Evolutionary conservation across 1,140 invertebrate genomes (phyloP).

Genomic region (Elymnias hypermnestra): DNA sequence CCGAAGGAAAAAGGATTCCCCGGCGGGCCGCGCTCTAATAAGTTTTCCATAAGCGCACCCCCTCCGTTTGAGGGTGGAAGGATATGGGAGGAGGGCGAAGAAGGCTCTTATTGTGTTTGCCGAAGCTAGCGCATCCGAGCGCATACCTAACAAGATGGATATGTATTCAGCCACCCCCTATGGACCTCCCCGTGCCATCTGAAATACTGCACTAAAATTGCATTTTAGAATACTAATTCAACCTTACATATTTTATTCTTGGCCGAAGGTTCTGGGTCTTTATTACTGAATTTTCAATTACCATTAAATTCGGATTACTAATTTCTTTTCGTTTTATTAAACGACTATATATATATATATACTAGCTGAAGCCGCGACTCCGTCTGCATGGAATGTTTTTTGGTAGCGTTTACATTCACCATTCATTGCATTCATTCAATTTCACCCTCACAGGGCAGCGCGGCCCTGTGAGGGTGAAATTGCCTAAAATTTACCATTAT

Average conservation of each 20-base stretch:
- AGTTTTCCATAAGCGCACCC: slow-evolving; percentile 69
- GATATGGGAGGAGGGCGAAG: slow-evolving; percentile 19
- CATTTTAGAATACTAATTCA: slow-evolving; percentile 72
- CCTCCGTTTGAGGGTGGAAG: slow-evolving; percentile 13
- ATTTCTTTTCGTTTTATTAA: not conserved
- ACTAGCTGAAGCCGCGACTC: too few relatives aligned
- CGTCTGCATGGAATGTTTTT: too few relatives aligned
- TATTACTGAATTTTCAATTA: slow-evolving; percentile 8
- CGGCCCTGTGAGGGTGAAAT: too few relatives aligned
- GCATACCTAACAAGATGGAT: slow-evolving; percentile 75
- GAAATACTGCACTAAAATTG: slow-evolving; percentile 67
- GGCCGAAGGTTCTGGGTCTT: slow-evolving; percentile 16
- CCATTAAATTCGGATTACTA: not conserved
- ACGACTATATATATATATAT: not conserved
- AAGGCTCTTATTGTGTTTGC: slow-evolving; percentile 74
- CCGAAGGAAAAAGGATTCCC: slow-evolving; percentile 75
- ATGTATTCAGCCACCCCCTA: slow-evolving; percentile 62
- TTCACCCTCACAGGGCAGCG: too few relatives aligned
- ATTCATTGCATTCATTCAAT: too few relatives aligned
- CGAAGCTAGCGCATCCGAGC: slow-evolving; percentile 70
- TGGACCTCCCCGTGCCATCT: slow-evolving; percentile 42
- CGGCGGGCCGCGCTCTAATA: slow-evolving; percentile 69
- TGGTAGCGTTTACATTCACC: too few relatives aligned
- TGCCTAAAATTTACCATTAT: too few relatives aligned
- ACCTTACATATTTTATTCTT: slow-evolving; percentile 28